Percentiles rank a stretch among this genome's conserved stretches.
Conservation (phyloP, 2,113 vertebrate genomes). For the Cavia aperea region DNA sequence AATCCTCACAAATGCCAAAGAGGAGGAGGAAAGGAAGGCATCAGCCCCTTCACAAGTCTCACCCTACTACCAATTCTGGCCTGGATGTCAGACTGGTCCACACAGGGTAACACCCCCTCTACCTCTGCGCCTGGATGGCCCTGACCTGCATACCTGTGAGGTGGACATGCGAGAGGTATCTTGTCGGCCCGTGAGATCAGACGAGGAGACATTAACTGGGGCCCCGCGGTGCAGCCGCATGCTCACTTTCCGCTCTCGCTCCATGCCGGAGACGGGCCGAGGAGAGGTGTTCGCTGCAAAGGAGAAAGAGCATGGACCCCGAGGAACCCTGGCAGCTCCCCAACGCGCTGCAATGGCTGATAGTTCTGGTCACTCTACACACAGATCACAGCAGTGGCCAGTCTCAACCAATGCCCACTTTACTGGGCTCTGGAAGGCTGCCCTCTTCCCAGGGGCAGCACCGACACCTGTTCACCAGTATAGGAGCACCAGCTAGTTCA, state of each 20-base stretch:
- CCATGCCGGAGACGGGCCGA: constrained; percentile 88
- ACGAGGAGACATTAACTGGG: constrained; percentile 91
- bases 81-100: too few relatives aligned
- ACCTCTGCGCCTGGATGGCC: neutral
- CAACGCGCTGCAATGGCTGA: neutral
- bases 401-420: neutral
- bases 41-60: neutral
- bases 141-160: constrained; percentile 84
- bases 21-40: neutral
- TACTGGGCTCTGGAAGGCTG: neutral
- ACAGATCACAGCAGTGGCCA: neutral
- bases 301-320: neutral
- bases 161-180: constrained; percentile 97
- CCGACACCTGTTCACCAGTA: too few relatives aligned
- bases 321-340: neutral
- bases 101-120: neutral
- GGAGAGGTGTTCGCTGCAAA: constrained; percentile 87
- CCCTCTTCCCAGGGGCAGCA: neutral
- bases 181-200: constrained; percentile 92
- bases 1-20: neutral
- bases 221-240: constrained; percentile 94
- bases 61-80: neutral
- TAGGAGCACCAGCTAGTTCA: neutral
- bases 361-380: neutral
- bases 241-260: constrained; percentile 94